phyloP scores from a whole-genome alignment of 2,797 vertebrate genomes.

The Phoxinus dragarum region DNA sequence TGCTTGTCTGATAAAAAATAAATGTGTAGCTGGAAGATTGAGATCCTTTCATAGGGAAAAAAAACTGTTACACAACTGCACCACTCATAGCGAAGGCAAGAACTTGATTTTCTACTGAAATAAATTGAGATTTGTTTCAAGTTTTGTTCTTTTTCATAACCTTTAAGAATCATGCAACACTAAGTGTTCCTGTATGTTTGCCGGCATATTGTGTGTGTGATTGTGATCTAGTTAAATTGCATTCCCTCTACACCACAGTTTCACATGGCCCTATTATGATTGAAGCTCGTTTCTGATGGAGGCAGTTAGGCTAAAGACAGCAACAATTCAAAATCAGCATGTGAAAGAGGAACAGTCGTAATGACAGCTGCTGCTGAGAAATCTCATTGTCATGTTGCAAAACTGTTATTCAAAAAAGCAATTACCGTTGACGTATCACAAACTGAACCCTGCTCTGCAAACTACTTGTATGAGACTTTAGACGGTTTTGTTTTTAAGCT shows the following conservation, averaged over 20 bases:
- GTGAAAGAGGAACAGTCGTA: background rate
- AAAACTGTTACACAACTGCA: constrained; percentile 42
- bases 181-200: background rate
- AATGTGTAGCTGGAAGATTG: constrained; percentile 44
- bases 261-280: background rate
- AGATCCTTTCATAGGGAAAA: constrained; percentile 31
- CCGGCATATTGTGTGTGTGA: background rate
- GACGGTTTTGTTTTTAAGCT: background rate
- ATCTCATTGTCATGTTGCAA: constrained; percentile 27
- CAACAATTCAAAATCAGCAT: constrained; percentile 19
- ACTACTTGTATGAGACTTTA: background rate
- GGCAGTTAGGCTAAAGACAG: constrained; percentile 33
- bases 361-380: constrained; percentile 37
- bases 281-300: constrained; percentile 3
- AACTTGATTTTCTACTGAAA: background rate
- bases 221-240: constrained; percentile 17
- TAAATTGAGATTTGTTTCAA: background rate
- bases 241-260: background rate
- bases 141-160: background rate
- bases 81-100: background rate
- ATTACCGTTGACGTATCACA: background rate
- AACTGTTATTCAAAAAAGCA: constrained; percentile 15
- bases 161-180: background rate
- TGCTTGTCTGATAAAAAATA: constrained; percentile 57
- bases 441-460: background rate